These are phyloP conservation scores for Papilio polytes DNA, from an alignment of 1,140 invertebrate genomes.

Conservation along the genomic window DNA sequence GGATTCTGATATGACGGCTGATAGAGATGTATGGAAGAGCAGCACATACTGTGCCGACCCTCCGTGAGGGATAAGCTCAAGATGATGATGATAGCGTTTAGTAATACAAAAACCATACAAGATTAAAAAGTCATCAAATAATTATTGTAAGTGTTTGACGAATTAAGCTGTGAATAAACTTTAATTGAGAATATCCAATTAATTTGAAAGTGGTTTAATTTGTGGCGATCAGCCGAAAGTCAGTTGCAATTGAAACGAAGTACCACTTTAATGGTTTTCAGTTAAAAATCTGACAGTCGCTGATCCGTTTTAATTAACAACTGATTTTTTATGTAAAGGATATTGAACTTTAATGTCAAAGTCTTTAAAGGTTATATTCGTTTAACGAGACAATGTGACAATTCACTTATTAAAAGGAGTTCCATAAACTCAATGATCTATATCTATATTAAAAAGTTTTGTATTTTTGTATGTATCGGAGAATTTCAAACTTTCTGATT, in stretches of 20 bases:
- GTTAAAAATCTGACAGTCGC: slow-evolving; percentile 20
- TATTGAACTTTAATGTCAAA: neutral
- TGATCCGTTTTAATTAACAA: slow-evolving; percentile 15
- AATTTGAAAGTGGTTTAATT: slow-evolving; percentile 27
- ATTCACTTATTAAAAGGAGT: no score
- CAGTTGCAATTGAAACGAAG: slow-evolving; percentile 8
- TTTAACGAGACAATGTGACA: neutral
- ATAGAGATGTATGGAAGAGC: no score
- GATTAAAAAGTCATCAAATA: neutral
- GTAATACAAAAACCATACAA: neutral
- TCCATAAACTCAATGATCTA: no score
- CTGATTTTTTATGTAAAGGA: neutral
- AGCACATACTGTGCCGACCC: no score
- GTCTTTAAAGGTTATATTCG: neutral
- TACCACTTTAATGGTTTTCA: slow-evolving; percentile 8
- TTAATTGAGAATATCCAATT: slow-evolving; percentile 33
- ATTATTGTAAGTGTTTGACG: slow-evolving; percentile 2
- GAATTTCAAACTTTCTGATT: no score
- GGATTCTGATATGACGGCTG: no score
- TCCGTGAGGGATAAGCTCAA: no score
- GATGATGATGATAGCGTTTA: neutral
- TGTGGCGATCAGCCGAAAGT: neutral
- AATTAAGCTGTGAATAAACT: neutral
- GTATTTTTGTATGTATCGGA: no score
- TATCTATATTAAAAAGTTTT: no score